Percentiles rank a stretch among this genome's conserved stretches.
Evolutionary conservation across 2,113 vertebrate species (phyloP).

Genomic region (Peromyscus maniculatus): DNA sequence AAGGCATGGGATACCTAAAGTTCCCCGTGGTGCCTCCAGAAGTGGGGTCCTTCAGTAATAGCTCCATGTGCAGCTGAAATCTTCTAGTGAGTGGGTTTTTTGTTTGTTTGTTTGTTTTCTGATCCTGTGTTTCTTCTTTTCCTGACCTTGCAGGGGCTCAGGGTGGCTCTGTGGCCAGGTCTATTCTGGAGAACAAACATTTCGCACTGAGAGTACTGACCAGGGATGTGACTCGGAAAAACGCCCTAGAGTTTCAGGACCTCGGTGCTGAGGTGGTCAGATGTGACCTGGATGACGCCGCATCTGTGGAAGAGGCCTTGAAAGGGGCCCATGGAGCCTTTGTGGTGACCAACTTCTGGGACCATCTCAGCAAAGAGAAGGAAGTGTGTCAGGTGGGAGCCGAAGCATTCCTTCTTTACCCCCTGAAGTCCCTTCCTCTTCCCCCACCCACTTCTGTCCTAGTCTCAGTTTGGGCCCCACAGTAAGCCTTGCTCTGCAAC

Average conservation of each 20-base stretch:
- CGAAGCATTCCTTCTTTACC: too few species aligned
- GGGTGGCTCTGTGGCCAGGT: constrained; percentile 75
- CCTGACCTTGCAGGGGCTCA: constrained; percentile 57
- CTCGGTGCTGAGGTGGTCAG: constrained; percentile 75
- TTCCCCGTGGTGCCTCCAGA: rapidly evolving
- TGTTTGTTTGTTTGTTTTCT: neutral
- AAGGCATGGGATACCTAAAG: neutral
- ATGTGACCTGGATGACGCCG: constrained; percentile 64
- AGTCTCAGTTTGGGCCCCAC: neutral
- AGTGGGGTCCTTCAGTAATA: neutral
- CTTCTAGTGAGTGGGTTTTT: neutral
- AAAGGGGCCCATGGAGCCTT: constrained; percentile 73
- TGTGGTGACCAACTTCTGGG: constrained; percentile 77
- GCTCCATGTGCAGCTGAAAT: neutral
- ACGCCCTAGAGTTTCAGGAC: neutral
- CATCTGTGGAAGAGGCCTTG: constrained; percentile 30
- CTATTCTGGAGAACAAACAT: constrained; percentile 59
- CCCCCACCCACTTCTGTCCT: neutral
- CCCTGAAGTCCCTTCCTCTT: neutral
- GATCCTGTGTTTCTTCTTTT: neutral
- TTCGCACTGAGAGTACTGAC: constrained; percentile 72
- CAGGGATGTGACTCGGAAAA: constrained; percentile 43
- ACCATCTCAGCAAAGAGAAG: constrained; percentile 67
- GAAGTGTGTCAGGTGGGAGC: constrained; percentile 75
- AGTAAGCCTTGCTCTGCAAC: too few species aligned